Conservation (phyloP, 1,140 invertebrate genomes). For the Calephelis virginiensis region DNA sequence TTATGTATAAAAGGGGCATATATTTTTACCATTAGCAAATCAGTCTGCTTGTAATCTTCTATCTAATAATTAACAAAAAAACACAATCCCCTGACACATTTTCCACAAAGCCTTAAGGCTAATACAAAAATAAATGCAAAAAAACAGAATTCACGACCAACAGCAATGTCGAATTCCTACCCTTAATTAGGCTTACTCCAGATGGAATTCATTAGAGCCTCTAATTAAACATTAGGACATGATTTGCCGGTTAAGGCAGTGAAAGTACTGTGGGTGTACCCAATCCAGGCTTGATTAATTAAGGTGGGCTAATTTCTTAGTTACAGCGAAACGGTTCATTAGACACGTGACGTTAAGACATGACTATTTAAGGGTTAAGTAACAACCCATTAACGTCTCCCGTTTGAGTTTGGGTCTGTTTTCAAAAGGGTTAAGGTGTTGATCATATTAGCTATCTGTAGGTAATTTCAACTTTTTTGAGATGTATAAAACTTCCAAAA, state of each 20-base stretch:
- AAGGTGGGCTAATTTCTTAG: constrained; percentile 42
- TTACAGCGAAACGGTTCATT: constrained; percentile 19
- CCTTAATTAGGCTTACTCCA: constrained; percentile 57
- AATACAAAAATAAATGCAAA: constrained; percentile 20
- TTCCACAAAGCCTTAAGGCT: not conserved
- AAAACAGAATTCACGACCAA: constrained; percentile 33
- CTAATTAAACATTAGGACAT: constrained; percentile 65
- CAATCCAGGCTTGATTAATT: constrained; percentile 57
- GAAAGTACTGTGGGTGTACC: constrained; percentile 51
- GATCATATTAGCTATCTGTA: not conserved
- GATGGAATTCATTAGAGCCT: constrained; percentile 62
- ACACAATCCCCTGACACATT: no score
- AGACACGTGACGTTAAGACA: constrained; percentile 24
- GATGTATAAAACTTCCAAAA: no score
- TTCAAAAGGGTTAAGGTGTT: not conserved
- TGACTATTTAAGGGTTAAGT: constrained; percentile 9
- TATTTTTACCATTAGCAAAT: no score
- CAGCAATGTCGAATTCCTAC: constrained; percentile 34
- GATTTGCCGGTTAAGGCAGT: constrained; percentile 60
- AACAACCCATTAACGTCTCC: not conserved
- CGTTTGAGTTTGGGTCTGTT: not conserved
- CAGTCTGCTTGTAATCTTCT: no score
- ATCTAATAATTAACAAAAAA: no score
- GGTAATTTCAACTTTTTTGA: no score
- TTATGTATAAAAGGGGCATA: no score